These are phyloP conservation scores for Neogobius melanostomus DNA, from an alignment of 2,113 vertebrate genomes.

Conservation along the genomic window DNA sequence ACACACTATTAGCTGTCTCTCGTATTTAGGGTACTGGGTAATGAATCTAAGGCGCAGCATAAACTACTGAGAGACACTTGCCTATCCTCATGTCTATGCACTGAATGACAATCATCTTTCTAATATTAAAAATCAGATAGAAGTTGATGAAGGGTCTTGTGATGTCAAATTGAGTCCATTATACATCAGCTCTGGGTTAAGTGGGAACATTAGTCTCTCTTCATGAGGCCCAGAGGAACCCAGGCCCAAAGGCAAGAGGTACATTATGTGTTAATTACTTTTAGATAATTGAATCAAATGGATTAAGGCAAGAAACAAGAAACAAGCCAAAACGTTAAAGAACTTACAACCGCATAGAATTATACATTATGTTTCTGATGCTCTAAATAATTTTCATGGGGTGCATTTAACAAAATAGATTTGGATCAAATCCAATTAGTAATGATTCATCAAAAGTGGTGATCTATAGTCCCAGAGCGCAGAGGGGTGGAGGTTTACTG, in stretches of 20 bases:
- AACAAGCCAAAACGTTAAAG: not conserved
- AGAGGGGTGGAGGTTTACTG: not conserved
- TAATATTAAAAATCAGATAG: not conserved
- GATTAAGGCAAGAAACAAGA: constrained; percentile 5
- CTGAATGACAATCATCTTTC: not conserved
- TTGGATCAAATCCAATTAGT: constrained; percentile 8
- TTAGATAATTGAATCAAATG: constrained; percentile 7
- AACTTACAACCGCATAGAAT: not conserved
- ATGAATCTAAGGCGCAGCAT: too few species aligned
- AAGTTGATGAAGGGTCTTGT: not conserved
- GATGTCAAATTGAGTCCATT: not conserved
- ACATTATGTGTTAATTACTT: constrained; percentile 9
- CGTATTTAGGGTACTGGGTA: too few species aligned
- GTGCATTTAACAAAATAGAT: constrained; percentile 9
- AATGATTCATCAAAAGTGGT: constrained; percentile 2
- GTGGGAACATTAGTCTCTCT: not conserved
- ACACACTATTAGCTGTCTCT: too few species aligned
- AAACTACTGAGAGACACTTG: too few species aligned
- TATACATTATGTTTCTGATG: not conserved
- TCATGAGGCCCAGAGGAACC: not conserved
- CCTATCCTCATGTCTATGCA: not conserved
- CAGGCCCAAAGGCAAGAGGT: not conserved
- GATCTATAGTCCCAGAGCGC: constrained; percentile 3
- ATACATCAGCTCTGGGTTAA: constrained; percentile 1
- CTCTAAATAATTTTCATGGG: constrained; percentile 1